Evolutionary conservation across 1,140 invertebrate genomes (phyloP), one percentile per base, ranked within the genome.

Genomic region (Drosophila navojoa): DNA sequence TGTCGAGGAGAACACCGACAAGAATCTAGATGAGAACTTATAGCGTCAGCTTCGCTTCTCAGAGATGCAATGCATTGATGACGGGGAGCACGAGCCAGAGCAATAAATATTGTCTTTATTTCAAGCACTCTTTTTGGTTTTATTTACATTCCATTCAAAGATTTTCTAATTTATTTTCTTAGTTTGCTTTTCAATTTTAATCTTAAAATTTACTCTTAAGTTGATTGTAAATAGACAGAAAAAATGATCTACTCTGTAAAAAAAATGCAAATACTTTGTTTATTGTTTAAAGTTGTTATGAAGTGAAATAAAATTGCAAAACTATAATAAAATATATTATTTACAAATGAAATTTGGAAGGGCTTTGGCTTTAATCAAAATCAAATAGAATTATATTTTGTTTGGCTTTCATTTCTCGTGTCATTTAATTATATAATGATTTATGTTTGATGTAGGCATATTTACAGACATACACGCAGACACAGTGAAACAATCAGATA

Each of bases 1-100:
- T 64, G 94, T 95, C 22, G 93, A 94, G 79, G 94, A 94, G 92
- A 90, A 91, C 68, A 86, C 76, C 6, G 90, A 91, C n/a, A 60
- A 79, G 59, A 90, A 89, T 59, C 75, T 91, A 45, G 87, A 91
- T 57, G 66, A 77, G 10, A 91, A 90, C 52, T 91, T 90, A 90
- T 91, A 90, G 84, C 72, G 68, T 0, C 79, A 90, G 54, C 89
- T 89, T 15, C 47, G 85, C 84, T 80, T 89, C 84, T 79, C 77
- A 69, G 58, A 87, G 67, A 86, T 84, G 71, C 72, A 71, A 29
- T 35, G 61, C 69, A 71, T 74, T 71, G 76, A 76, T 71, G 71
- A 82, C 53, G 84, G 66, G 76, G 68, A 87, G 76, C 82, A 79
- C 25, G 7, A 32, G 35, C 16, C 55, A 16, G 6, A 59, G n/a